Percentiles rank a stretch among this genome's conserved stretches.
Evolutionary conservation across 2,113 vertebrate species (phyloP).

Genomic region (Bujurquina vittata): DNA sequence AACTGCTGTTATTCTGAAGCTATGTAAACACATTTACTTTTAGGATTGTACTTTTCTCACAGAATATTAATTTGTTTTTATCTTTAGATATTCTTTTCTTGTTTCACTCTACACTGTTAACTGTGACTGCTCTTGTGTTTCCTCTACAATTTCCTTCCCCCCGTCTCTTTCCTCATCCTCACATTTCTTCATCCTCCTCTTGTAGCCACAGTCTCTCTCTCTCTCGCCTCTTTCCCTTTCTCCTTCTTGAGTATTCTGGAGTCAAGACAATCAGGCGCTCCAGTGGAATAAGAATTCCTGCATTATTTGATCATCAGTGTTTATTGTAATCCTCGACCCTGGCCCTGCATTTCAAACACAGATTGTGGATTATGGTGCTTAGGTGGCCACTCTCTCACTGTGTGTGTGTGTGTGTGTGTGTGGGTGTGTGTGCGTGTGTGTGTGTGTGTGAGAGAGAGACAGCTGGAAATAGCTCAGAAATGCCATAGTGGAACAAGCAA

Average conservation of each 20-base stretch:
- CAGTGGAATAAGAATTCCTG: slow-evolving; percentile 81
- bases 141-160: neutral
- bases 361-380: slow-evolving; percentile 80
- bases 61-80: neutral
- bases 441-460: slow-evolving; percentile 38
- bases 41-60: neutral
- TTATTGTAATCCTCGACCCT: slow-evolving; percentile 86
- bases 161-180: slow-evolving; percentile 6
- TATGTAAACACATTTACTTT: neutral
- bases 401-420: slow-evolving; percentile 28
- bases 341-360: slow-evolving; percentile 84
- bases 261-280: slow-evolving; percentile 57
- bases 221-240: neutral
- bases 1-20: neutral
- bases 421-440: slow-evolving; percentile 36
- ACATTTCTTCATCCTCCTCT: neutral
- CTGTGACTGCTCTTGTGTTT: neutral
- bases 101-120: neutral
- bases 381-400: slow-evolving; percentile 1
- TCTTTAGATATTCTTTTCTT: neutral
- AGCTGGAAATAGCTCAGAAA: slow-evolving; percentile 31
- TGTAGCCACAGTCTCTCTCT: neutral
- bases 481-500: slow-evolving; percentile 3
- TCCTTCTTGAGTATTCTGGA: slow-evolving; percentile 71
- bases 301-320: slow-evolving; percentile 84